Base-by-base conservation (phyloP, 1,140 invertebrate genomes). In the Neodiprion virginianus region DNA sequence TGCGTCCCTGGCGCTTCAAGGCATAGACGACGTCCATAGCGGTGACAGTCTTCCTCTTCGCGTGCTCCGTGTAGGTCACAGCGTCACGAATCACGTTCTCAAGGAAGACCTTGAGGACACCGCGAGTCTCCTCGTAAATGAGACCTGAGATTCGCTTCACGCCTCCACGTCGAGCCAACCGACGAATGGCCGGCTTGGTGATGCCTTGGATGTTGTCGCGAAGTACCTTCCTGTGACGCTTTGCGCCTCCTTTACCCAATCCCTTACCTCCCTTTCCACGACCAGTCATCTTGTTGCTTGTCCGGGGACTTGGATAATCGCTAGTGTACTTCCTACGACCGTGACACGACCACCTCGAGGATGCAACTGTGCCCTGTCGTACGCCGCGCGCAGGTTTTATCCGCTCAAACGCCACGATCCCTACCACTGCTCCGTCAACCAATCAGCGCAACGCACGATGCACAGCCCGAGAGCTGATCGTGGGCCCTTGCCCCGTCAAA, bases 21-120 rank as follows among this genome's bases (percentile, higher is more conserved):
- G 95, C 95, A 81, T 96, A 96, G 23, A 96, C 95, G 14, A 96
- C 94, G 83, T 96, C 95, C 95, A 96, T 96, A 72, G 95, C 94
- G 10, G 95, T 96, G 53, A 93, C 92, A 21, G 95, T 96, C 88
- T 96, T 96, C 77, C 94, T 88, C 88, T 95, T 95, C 77, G 94
- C 93, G 85, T 95, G 93, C 84, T 94, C 94, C 11, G 93, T 94
- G 88, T 95, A 96, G n/a, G 94, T 95, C 71, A 96, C 93, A 11
- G 94, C 93, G 86, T 95, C 95, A 73, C 94, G 90, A 81, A 96
- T 96, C 0, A 96, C 93, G 82, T 95, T 95, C 85, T 95, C 94
- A 72, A 96, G 86, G 85, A 96, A 96, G 0, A 95, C 92, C 85
- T 95, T 95, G n/a, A 95, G 84, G 0, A 94, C 93, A 79, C 91